Base-by-base conservation (phyloP, 2,113 vertebrate species). In the Gymnogyps californianus region DNA sequence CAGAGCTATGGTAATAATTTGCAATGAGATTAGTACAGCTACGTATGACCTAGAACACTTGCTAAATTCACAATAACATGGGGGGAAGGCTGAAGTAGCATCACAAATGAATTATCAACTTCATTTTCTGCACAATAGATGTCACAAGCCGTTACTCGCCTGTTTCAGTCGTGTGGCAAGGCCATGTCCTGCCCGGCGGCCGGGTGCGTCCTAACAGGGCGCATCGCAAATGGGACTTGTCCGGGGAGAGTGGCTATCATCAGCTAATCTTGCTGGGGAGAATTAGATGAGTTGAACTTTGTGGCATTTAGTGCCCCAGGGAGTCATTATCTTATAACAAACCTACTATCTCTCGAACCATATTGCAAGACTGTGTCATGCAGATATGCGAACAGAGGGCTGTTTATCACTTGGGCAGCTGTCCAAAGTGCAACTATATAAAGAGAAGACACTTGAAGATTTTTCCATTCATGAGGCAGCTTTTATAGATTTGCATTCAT, bases 401-500 rank as follows among this genome's bases (percentile, higher is more conserved):
- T 93, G 83, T 95, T 97, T 94, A 97, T 97, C 96, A 90, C 93
- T 91, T 91, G 90, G 89, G 90, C 90, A 96, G 88, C 97, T 96
- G 96, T 94, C 93, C 95, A 97, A 94, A 96, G 83, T 80, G 44
- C 74, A 69, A 66, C 75, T 88, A 34, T 61, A 69, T 79, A 86
- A 96, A 96, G 80, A 96, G 86, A 96, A 94, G 79, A 94, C 62
- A 87, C 94, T 95, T 92, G 52, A 93, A 92, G 92, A 85, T 96
- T 95, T 96, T 96, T 93, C 91, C 80, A 77, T 95, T 97, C 91
- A 94, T 64, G 72, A 97, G 67, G 83, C 91, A 89, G 84, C 28
- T 97, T 97, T 90, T 84, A 84, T 80, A 94, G 87, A 95, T 90
- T 97, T 94, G 93, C 77, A 97, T 97, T 92, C 94, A 58, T 81